Percentiles rank a stretch among this genome's conserved stretches.
Evolutionary conservation across 2,797 vertebrate genomes (phyloP).

Genomic region (Silurus aristotelis): DNA sequence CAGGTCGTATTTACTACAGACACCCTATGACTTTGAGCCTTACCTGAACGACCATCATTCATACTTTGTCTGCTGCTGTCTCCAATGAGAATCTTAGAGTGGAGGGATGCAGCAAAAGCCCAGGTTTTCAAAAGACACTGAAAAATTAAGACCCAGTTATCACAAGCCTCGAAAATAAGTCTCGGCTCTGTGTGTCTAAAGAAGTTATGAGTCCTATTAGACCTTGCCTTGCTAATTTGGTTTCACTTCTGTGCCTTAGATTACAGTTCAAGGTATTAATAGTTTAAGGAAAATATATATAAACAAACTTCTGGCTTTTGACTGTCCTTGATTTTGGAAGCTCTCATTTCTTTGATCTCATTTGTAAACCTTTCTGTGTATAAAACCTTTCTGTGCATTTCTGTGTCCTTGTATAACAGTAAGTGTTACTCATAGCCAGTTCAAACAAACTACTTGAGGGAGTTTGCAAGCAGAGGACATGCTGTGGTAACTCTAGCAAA

Average conservation of each 20-base stretch:
- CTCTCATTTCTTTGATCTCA: background rate
- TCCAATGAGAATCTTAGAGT: conserved; percentile 33
- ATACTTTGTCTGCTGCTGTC: conserved; percentile 39
- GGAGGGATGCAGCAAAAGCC: conserved; percentile 32
- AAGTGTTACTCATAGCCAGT: background rate
- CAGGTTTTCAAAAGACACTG: conserved; percentile 27
- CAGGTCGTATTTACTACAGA: conserved; percentile 51
- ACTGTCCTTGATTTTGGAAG: background rate
- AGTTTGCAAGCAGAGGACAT: conserved; percentile 3
- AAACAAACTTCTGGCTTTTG: background rate
- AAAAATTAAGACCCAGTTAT: conserved; percentile 27
- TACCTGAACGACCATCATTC: conserved; percentile 42
- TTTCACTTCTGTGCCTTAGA: background rate
- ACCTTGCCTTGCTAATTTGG: background rate
- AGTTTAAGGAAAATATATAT: no score
- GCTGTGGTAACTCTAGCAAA: conserved; percentile 19
- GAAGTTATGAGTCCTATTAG: background rate
- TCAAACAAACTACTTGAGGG: background rate
- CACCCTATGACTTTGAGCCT: conserved; percentile 37
- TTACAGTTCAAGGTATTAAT: background rate
- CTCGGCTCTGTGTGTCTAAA: background rate
- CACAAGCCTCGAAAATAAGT: background rate
- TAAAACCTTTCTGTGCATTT: background rate
- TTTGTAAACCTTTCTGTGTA: background rate
- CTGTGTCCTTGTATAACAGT: background rate